Base-by-base conservation (phyloP, 1,140 invertebrate species). In the Drosophila quadrilineata region DNA sequence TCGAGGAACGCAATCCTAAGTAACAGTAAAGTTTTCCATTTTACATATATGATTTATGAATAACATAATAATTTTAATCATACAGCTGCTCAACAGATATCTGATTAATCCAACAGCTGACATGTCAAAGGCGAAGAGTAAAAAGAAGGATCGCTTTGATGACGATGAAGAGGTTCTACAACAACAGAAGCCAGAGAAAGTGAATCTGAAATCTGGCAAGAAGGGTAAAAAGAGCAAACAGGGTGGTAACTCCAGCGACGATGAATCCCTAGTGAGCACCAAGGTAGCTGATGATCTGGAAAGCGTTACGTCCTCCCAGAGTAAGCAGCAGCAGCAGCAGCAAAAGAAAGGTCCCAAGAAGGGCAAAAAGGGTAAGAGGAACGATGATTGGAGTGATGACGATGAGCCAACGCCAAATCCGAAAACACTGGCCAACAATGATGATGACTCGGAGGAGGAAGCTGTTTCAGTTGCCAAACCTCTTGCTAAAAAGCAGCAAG, bases 161-260 rank as follows among this genome's bases (percentile, higher is more conserved):
- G 91, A 93, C 14, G 93, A 93, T n/a, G 93, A 93, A 6, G 69
- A 82, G n/a, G n/a, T n/a, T n/a, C n/a, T n/a, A n/a, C n/a, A n/a
- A n/a, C 91, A 92, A 49, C 90, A 89, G 29, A 41, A 90, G 31
- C 41, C 70, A 26, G 86, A 89, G 29, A 66, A 77, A 54, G 85
- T 89, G 19, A 87, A 73, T 36, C 38, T 67, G 19, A 31, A 33
- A 14, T 9, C 75, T n/a, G n/a, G n/a, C 17, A 72, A 54, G 9
- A 84, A 73, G 43, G 71, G 71, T 1, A 89, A 89, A 52, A 86
- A 89, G 58, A 87, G 80, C 28, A 88, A 86, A 69, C 86, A 74
- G 14, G 67, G 24, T 31, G 60, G 74, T 22, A 77, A 88, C 21
- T 80, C 75, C 31, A 84, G 80, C 29, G 86, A 88, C 36, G 75